Base-by-base conservation (phyloP, 35 echinoderm and acorn worm genomes). In the Amphiura filiformis region DNA sequence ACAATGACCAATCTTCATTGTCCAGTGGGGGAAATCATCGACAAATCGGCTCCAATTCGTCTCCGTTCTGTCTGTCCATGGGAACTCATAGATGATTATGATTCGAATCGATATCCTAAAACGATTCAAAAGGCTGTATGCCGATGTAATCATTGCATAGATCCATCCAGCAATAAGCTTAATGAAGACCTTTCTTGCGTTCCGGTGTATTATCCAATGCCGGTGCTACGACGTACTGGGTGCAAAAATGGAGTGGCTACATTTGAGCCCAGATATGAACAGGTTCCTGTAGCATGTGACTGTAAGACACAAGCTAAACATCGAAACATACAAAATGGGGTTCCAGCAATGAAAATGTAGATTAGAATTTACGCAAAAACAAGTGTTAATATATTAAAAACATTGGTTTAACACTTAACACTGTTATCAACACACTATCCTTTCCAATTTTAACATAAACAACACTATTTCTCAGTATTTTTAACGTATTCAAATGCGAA, bases 81-180 rank as follows among this genome's bases (percentile, higher is more conserved):
- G 61, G 61, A 70, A n/a, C 61, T 70, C 26, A 5, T 70, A 70
- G 61, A 70, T 70, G 61, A 70, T 70, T 70, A 15, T 70, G 61
- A 70, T 30, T 70, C 61, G 61, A 70, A 70, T 70, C 61, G 61
- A 15, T 70, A 70, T 30, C 61, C 61, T n/a, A 70, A 70, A n/a
- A 70, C 61, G 26, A 70, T 70, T 4, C 61, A 70, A 70, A 70
- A 70, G 26, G 61, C 61, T 70, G 61, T 70, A n/a, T 70, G 61
- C 26, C 15, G 61, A 11, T 70, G 61, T n/a, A 30, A 18, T 3
- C 15, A 70, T 70, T 70, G 61, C 26, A 2, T 70, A 23, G 26
- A 70, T 70, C 28, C 61, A 1, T 4, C 7, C 7, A 70, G 7
- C 1, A 70, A 70, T 23, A 5, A 70, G 61, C 61, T 23, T n/a